Base-by-base conservation (phyloP, 2,113 vertebrate species). In the Halichoerus grypus region DNA sequence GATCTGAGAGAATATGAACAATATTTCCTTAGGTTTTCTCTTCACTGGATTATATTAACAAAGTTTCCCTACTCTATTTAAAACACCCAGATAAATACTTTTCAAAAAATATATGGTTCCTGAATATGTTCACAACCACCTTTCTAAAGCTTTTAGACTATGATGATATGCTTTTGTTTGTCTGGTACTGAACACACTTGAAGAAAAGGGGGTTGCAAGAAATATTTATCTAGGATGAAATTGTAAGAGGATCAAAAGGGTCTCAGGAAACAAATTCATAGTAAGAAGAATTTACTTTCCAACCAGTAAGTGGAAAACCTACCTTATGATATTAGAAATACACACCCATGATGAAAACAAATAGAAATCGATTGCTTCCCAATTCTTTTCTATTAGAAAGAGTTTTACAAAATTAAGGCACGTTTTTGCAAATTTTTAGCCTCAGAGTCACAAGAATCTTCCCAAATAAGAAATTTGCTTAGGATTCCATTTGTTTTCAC, bases 401-500 rank as follows among this genome's bases (percentile, higher is more conserved):
- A 87, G 7, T 95, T 96, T 96, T 83, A 67, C 33, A 92, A 71
- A 97, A 87, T 12, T 24, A 88, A 95, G 42, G 36, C 39, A 63
- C 0, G 0, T 94, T 94, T 88, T 95, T 94, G 85, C 16, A 97
- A 71, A 31, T 83, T 19, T 96, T 96, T 85, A 71, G 72, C 69
- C 46, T 91, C 89, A 91, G 39, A 86, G 81, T 96, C 97, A 97
- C 80, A 81, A 98, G 96, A 98, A 97, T 97, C 93, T 87, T 97
- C 97, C 88, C 95, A 97, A 98, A 92, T 94, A 97, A 97, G 93
- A 95, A 95, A 95, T 81, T 97, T 97, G 91, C 97, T 84, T 85
- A 97, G 57, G 83, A 96, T 90, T 91, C 94, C 88, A 95, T 95
- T 98, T 98, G 97, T 96, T 97, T 97, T 98, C 97, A 95, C 95